phyloP scores from a whole-genome alignment of 2,888 invertebrate genomes.

The Mesorhabditis belari region DNA sequence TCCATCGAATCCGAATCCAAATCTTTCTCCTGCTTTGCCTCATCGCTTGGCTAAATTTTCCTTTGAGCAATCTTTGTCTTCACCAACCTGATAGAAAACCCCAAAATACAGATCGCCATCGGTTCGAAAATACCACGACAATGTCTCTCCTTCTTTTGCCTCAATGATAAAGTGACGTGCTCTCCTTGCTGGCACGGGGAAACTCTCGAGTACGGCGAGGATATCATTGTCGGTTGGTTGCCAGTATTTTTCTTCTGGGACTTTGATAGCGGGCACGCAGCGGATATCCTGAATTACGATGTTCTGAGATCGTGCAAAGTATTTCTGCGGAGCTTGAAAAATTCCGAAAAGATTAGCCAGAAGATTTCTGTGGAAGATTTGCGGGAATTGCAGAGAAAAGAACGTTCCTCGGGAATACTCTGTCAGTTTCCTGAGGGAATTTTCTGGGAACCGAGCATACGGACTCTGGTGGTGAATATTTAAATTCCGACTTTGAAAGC shows the following conservation, averaged over 20 bases:
- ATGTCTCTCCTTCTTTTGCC: conserved; percentile 22
- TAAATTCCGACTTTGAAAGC: too few relatives aligned
- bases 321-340: too few relatives aligned
- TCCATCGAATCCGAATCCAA: conserved; percentile 39
- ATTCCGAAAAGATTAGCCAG: too few relatives aligned
- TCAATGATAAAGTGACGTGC: conserved; percentile 34
- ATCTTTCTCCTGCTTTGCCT: conserved; percentile 16
- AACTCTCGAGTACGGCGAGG: conserved; percentile 34
- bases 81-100: conserved; percentile 25
- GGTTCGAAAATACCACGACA: conserved; percentile 50
- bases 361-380: too few relatives aligned
- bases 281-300: conserved; percentile 36
- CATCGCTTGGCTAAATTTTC: conserved; percentile 8
- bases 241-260: conserved; percentile 38
- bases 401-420: neutral
- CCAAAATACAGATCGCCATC: conserved; percentile 51
- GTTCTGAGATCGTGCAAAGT: too few relatives aligned
- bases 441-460: too few relatives aligned
- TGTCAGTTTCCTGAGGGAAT: too few relatives aligned
- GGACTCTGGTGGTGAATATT: too few relatives aligned
- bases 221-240: conserved; percentile 27
- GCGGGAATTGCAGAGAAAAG: too few relatives aligned
- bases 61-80: neutral
- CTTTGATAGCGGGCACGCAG: conserved; percentile 40
- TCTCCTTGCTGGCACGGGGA: conserved; percentile 43